phyloP scores from a whole-genome alignment of 37 sponge, comb jelly and placozoan genomes.

The Halichondria panicea region DNA sequence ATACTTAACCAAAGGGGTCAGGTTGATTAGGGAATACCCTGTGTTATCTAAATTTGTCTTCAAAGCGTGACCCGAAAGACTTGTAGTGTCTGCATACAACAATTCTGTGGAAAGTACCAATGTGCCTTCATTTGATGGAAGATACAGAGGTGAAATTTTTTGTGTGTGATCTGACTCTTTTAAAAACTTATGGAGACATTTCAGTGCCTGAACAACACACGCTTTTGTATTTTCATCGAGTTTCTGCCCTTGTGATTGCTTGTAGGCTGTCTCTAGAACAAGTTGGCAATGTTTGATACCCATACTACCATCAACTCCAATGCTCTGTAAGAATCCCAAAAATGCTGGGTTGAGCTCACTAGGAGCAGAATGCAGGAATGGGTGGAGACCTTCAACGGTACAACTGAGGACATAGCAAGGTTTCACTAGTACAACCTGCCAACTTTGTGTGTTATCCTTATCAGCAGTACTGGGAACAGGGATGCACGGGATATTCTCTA shows the following conservation, averaged over 20 bases:
- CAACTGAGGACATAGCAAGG: slow-evolving; percentile 33
- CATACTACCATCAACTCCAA: slow-evolving; percentile 8
- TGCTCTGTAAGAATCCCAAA: not conserved
- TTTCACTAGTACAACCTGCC: slow-evolving; percentile 42
- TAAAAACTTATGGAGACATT: not conserved
- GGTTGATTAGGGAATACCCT: not conserved
- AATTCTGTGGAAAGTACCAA: not conserved
- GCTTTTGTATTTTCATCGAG: not conserved
- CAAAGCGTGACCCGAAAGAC: not conserved
- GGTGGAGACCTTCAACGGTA: slow-evolving; percentile 6
- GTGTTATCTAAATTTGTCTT: not conserved
- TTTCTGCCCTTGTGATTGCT: not conserved
- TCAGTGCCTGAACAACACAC: not conserved
- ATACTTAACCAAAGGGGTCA: not conserved
- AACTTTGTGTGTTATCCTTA: not conserved
- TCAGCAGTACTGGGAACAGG: slow-evolving; percentile 13
- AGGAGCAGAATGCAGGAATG: slow-evolving; percentile 40
- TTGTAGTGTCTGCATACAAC: not conserved
- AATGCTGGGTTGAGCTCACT: not conserved
- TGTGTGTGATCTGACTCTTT: not conserved
- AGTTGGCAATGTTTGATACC: not conserved
- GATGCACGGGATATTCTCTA: slow-evolving; percentile 23
- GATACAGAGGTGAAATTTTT: not conserved
- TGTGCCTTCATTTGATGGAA: not conserved
- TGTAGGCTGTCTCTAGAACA: not conserved